These are phyloP conservation scores for Fulica atra DNA, from an alignment of 2,113 vertebrate species.

Conservation along the genomic window DNA sequence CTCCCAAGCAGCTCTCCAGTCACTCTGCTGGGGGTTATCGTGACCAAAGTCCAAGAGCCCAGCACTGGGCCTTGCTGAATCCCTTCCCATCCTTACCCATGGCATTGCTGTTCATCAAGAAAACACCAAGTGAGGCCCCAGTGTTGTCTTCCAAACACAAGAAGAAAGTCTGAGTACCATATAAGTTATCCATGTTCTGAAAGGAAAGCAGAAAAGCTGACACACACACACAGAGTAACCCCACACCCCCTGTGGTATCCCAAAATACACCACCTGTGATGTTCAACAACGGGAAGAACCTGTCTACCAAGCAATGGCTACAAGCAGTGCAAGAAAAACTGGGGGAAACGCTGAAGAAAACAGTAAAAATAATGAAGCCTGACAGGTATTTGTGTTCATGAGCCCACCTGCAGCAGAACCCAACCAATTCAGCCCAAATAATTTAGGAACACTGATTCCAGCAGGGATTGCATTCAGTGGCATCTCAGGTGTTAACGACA, in stretches of 20 bases:
- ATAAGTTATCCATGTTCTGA: conserved; percentile 86
- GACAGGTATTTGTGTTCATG: no score
- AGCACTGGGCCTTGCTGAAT: no score
- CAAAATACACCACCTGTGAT: not conserved
- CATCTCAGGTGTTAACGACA: no score
- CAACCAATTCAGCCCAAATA: no score
- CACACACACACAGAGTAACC: not conserved
- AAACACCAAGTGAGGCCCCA: conserved; percentile 88
- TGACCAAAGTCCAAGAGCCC: no score
- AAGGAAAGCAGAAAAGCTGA: not conserved
- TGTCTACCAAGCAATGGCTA: not conserved
- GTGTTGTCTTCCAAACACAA: conserved; percentile 87
- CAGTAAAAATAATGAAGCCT: not conserved
- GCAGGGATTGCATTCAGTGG: not conserved
- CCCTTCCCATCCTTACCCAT: conserved; percentile 81
- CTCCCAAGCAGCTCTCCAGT: no score
- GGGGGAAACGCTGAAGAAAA: not conserved
- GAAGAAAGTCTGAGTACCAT: conserved; percentile 90
- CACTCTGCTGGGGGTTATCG: no score
- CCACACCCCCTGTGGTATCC: fast-evolving
- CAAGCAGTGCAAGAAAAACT: not conserved
- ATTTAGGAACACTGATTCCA: not conserved
- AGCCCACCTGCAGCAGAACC: not conserved
- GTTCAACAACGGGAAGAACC: not conserved
- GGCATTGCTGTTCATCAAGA: conserved; percentile 94